Evolutionary conservation across 2,888 invertebrate genomes (phyloP).

Genomic region (Apocheima hispidaria): DNA sequence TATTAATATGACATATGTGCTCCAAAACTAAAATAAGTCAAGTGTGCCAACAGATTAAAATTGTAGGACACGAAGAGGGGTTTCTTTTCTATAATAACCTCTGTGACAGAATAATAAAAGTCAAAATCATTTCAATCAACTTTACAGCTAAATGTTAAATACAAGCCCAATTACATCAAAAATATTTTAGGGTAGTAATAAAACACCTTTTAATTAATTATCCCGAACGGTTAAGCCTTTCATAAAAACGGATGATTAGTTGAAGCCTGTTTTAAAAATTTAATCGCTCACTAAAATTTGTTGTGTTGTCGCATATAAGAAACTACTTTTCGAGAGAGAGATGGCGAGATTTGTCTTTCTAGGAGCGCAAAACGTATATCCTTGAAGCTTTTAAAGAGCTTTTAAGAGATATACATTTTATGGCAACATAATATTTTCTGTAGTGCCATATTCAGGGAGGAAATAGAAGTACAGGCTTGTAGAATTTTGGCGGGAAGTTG

Average conservation of each 20-base stretch:
- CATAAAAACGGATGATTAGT: conserved; percentile 32
- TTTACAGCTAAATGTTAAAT: conserved; percentile 10
- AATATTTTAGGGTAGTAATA: conserved; percentile 21
- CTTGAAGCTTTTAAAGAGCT: no score
- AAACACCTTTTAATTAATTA: conserved; percentile 38
- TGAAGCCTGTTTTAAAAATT: conserved; percentile 30
- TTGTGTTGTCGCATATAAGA: conserved; percentile 11
- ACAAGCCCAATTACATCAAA: conserved; percentile 28
- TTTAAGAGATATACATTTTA: no score
- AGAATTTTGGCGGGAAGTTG: no score
- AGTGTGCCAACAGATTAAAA: no score
- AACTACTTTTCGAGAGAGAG: neutral
- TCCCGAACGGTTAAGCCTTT: conserved; percentile 22
- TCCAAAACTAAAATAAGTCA: no score
- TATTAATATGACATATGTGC: no score
- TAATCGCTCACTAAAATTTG: conserved; percentile 24
- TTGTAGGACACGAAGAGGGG: no score
- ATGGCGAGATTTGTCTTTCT: neutral
- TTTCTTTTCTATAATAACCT: no score
- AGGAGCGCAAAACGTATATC: no score
- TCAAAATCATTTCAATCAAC: neutral
- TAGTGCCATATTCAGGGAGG: no score
- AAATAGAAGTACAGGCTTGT: no score
- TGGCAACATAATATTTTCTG: no score
- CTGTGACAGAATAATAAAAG: neutral